Percentiles rank a stretch among this genome's conserved stretches.
Conservation (phyloP, 2,113 vertebrate genomes). For the Tetraodon nigroviridis region DNA sequence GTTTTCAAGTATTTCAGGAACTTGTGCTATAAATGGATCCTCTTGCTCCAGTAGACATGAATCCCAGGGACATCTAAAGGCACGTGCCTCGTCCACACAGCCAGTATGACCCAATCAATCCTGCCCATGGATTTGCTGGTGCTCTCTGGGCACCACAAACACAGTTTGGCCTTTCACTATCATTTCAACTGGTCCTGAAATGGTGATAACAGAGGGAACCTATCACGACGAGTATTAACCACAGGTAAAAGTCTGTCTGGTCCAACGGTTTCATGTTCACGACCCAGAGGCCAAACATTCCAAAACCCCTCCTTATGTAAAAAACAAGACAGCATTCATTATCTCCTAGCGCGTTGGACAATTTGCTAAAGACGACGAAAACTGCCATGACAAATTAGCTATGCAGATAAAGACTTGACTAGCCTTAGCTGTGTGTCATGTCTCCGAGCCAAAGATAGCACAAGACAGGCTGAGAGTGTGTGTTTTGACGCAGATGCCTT, state of each 20-base stretch:
- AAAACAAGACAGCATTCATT: constrained; percentile 10
- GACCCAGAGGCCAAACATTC: too few relatives aligned
- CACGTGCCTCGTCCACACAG: constrained; percentile 29
- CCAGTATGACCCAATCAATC: constrained; percentile 64
- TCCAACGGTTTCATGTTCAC: too few relatives aligned
- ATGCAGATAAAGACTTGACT: constrained; percentile 12
- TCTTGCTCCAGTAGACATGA: background rate
- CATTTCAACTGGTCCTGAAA: too few relatives aligned
- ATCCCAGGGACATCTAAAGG: constrained; percentile 16
- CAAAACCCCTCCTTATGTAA: too few relatives aligned
- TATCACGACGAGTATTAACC: too few relatives aligned
- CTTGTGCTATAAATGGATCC: too few relatives aligned
- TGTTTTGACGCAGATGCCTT: constrained; percentile 38
- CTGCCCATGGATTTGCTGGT: constrained; percentile 52
- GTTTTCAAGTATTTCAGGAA: too few relatives aligned
- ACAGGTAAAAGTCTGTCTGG: too few relatives aligned
- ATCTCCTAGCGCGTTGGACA: constrained; percentile 11
- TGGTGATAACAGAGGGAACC: too few relatives aligned
- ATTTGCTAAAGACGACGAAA: constrained; percentile 27
- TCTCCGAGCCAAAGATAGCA: constrained; percentile 28
- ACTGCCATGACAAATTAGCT: constrained; percentile 25
- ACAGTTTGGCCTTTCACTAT: too few relatives aligned
- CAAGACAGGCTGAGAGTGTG: constrained; percentile 29
- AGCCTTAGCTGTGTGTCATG: constrained; percentile 8
- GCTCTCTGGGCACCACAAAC: constrained; percentile 10